Base-by-base conservation (phyloP, 2,888 invertebrate species). In the Hirudinaria manillensis region DNA sequence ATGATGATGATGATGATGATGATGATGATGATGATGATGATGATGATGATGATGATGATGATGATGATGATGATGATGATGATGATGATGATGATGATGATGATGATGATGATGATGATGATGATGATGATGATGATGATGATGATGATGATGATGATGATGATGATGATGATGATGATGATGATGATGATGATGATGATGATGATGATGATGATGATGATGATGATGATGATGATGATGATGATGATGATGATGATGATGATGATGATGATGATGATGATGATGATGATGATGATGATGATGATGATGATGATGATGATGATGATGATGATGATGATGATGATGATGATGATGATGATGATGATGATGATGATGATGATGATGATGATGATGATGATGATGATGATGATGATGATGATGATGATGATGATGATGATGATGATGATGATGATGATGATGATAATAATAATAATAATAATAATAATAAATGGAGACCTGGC, bases 61-160 rank as follows among this genome's bases (percentile, higher is more conserved):
- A 53, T 53, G 53, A 53, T 53, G 53, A 53, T 53, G 53, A 53
- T 21, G 53, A 53, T 53, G 53, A 53, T 53, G 53, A 53, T 53
- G 53, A 53, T 53, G 53, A 19, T 53, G 53, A 53, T 53, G 53
- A 53, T 53, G 53, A 53, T 53, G 53, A 53, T 21, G 53, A 53
- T 53, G 53, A 53, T 53, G 53, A 53, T 53, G 53, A 53, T 53
- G 53, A 19, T 53, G 53, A 53, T 53, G 53, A 53, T 32, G 53
- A 53, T 53, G 53, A 53, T 21, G 53, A 53, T 53, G 53, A 53
- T 53, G 53, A 53, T 53, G 53, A 53, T 53, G 53, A 53, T 21
- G 53, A 53, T 53, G 53, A 53, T 53, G 53, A 53, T 53, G 53
- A 53, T 21, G 53, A 53, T 53, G 53, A 53, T 53, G 53, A 53